These are phyloP conservation scores for Sebastes steindachneri DNA, from an alignment of 2,797 vertebrate genomes.

Conservation along the genomic window DNA sequence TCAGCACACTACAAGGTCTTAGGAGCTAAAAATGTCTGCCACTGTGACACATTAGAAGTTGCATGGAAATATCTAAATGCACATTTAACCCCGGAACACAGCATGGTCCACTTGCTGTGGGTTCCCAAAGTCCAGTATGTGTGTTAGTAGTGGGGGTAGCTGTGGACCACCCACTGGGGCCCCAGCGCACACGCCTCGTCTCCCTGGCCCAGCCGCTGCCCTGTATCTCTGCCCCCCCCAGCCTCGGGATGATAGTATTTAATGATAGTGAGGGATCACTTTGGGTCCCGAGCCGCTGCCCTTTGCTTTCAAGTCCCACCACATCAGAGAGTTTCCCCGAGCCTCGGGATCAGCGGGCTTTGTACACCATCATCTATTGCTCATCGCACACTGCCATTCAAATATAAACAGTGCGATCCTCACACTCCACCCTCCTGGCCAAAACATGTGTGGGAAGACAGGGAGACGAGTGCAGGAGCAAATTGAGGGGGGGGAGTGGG, in stretches of 20 bases:
- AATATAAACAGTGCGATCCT: conserved; percentile 82
- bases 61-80: conserved; percentile 13
- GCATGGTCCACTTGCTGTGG: conserved; percentile 31
- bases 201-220: conserved; percentile 59
- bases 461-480: conserved; percentile 55
- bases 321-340: conserved; percentile 78
- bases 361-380: conserved; percentile 81
- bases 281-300: conserved; percentile 69
- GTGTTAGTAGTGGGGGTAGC: conserved; percentile 17
- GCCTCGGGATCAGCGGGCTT: conserved; percentile 75
- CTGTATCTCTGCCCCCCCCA: conserved; percentile 55
- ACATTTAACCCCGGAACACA: conserved; percentile 34
- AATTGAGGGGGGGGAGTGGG: background rate
- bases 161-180: conserved; percentile 81
- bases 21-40: conserved; percentile 32
- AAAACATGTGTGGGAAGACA: conserved; percentile 75
- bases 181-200: conserved; percentile 60
- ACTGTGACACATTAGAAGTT: conserved; percentile 15
- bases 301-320: conserved; percentile 80
- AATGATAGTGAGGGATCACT: conserved; percentile 84
- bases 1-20: background rate
- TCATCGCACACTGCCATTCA: conserved; percentile 79
- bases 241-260: conserved; percentile 78
- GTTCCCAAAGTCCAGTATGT: conserved; percentile 56
- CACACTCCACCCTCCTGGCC: conserved; percentile 70